Conservation (phyloP, 2,888 invertebrate species). For the Selenia dentaria region DNA sequence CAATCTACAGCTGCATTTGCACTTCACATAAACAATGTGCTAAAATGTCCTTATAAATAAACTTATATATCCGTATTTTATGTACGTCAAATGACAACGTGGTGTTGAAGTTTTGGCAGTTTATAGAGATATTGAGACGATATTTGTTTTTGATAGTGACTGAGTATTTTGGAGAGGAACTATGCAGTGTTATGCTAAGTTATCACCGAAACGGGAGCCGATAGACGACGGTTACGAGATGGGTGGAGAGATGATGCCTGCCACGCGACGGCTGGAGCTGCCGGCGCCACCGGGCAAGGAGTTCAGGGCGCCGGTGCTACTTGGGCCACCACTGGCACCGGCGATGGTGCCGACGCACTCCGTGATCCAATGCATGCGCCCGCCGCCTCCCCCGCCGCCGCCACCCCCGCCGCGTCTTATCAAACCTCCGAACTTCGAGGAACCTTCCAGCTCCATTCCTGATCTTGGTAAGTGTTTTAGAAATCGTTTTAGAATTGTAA, state of each 20-base stretch:
- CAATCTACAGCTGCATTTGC: slow-evolving; percentile 51
- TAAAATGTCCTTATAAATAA: slow-evolving; percentile 50
- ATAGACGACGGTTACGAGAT: slow-evolving; percentile 65
- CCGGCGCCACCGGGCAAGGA: slow-evolving; percentile 79
- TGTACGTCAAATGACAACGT: slow-evolving; percentile 34
- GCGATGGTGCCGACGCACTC: slow-evolving; percentile 62
- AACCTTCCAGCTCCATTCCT: slow-evolving; percentile 94
- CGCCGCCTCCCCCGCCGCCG: slow-evolving; percentile 81
- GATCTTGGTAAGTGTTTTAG: slow-evolving; percentile 90
- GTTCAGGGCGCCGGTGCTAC: slow-evolving; percentile 74
- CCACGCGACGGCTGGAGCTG: slow-evolving; percentile 68
- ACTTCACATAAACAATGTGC: slow-evolving; percentile 55
- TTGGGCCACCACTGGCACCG: slow-evolving; percentile 55
- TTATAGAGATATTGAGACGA: slow-evolving; percentile 33
- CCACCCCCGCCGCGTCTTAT: slow-evolving; percentile 77
- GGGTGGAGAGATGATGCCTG: slow-evolving; percentile 58
- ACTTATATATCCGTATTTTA: slow-evolving; percentile 54
- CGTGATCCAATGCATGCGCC: slow-evolving; percentile 82
- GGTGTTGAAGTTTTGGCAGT: slow-evolving; percentile 25
- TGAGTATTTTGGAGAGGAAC: slow-evolving; percentile 50
- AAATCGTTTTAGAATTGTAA: background rate
- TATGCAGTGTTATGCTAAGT: slow-evolving; percentile 78
- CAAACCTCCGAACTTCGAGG: slow-evolving; percentile 87
- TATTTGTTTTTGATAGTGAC: slow-evolving; percentile 38
- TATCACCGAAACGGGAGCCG: slow-evolving; percentile 74